Evolutionary conservation across 2,888 invertebrate species (phyloP).

Genomic region (Ormyrus labotus): DNA sequence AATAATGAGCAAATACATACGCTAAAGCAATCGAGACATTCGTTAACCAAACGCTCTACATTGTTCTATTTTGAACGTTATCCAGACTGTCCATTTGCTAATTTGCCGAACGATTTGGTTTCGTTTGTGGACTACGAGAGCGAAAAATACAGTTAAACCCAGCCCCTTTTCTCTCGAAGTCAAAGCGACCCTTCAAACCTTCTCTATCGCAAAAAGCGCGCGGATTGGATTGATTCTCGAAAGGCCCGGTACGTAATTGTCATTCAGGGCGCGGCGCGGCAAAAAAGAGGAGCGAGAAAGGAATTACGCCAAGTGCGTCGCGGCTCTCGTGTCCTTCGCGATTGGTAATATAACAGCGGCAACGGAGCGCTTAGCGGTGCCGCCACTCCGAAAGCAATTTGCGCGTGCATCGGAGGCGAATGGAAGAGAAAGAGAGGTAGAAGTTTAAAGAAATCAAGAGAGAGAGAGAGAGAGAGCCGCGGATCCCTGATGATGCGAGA

Average conservation of each 20-base stretch:
- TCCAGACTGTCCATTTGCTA: too few relatives aligned
- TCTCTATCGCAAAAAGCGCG: background rate
- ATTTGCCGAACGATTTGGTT: too few relatives aligned
- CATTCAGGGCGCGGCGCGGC: slow-evolving; percentile 13
- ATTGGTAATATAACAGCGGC: background rate
- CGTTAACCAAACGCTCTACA: too few relatives aligned
- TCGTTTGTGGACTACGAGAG: too few relatives aligned
- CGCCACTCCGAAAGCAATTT: background rate
- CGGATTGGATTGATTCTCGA: slow-evolving; percentile 39
- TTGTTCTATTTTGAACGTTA: too few relatives aligned
- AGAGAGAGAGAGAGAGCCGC: slow-evolving; percentile 10
- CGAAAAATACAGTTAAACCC: too few relatives aligned
- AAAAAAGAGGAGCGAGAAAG: slow-evolving; percentile 42
- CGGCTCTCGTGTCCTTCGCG: slow-evolving; percentile 17
- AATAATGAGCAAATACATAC: too few relatives aligned
- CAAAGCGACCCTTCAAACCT: too few relatives aligned
- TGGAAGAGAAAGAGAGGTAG: background rate
- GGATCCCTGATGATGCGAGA: slow-evolving; percentile 22
- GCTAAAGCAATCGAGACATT: too few relatives aligned
- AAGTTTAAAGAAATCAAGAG: slow-evolving; percentile 8
- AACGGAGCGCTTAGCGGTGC: too few relatives aligned
- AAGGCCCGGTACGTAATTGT: slow-evolving; percentile 15
- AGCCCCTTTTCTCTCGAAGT: too few relatives aligned
- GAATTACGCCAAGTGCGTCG: slow-evolving; percentile 29
- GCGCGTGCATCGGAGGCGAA: background rate